Evolutionary conservation across 2,797 vertebrate genomes (phyloP).

Genomic region (Tokudaia tokunoshimensis): DNA sequence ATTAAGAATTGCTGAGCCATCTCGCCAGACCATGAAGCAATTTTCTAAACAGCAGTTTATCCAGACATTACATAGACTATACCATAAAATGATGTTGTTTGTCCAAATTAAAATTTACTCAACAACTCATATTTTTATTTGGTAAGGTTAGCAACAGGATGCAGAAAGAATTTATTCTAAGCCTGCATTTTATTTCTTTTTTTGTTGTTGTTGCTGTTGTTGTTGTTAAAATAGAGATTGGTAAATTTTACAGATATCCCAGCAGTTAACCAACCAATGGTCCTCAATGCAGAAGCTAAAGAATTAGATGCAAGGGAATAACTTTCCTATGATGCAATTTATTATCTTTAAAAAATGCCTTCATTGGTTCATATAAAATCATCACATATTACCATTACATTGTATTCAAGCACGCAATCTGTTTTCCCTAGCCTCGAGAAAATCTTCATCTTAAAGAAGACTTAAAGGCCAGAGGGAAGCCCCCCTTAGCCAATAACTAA

Average conservation of each 20-base stretch:
- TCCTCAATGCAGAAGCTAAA: background rate
- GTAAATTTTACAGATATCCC: background rate
- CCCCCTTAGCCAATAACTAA: background rate
- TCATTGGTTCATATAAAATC: background rate
- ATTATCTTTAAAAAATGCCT: background rate
- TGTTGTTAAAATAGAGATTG: background rate
- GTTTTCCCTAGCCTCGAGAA: background rate
- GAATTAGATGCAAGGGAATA: background rate
- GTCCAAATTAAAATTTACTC: conserved; percentile 1
- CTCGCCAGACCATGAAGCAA: background rate
- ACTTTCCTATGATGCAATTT: background rate
- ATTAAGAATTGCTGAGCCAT: background rate
- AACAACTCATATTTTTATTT: background rate
- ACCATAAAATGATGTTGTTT: background rate
- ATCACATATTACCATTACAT: background rate
- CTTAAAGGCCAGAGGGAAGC: background rate
- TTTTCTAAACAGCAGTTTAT: background rate
- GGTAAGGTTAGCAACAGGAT: background rate
- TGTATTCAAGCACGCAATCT: background rate
- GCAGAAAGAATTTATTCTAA: background rate
- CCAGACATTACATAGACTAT: background rate
- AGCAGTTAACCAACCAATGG: background rate
- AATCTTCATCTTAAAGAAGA: background rate
- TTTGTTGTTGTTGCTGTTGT: background rate
- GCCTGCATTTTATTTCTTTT: background rate